Conservation (phyloP, 2,797 vertebrate species). For the Euthynnus affinis region DNA sequence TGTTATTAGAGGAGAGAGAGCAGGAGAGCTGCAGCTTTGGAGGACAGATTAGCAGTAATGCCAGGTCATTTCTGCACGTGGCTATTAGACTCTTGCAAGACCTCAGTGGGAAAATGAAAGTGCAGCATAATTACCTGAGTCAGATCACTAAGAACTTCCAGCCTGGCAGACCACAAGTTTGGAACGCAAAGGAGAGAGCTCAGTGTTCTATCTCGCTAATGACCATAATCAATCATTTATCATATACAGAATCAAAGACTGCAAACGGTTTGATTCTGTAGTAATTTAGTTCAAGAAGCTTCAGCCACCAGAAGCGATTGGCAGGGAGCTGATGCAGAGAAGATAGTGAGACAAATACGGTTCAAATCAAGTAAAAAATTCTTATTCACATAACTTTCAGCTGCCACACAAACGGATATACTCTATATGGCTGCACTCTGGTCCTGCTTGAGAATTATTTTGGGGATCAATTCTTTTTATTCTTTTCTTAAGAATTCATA, state of each 20-base stretch:
- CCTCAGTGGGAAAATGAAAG: conserved; percentile 68
- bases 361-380: conserved; percentile 37
- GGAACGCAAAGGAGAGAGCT: conserved; percentile 43
- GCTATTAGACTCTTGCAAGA: conserved; percentile 62
- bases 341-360: conserved; percentile 31
- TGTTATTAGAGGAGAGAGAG: conserved; percentile 69
- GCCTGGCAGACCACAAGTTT: conserved; percentile 58
- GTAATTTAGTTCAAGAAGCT: conserved; percentile 64
- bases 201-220: conserved; percentile 67
- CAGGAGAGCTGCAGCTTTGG: conserved; percentile 57
- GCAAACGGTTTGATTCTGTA: conserved; percentile 58
- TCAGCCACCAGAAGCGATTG: conserved; percentile 61
- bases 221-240: conserved; percentile 79
- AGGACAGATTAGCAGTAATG: conserved; percentile 77
- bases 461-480: conserved; percentile 56
- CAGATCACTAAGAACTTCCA: conserved; percentile 65
- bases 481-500: conserved; percentile 59
- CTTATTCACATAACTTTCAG: conserved; percentile 38
- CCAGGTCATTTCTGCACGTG: conserved; percentile 68
- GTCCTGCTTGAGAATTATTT: conserved; percentile 51
- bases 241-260: conserved; percentile 68
- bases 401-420: conserved; percentile 37
- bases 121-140: conserved; percentile 74
- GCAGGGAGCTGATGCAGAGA: conserved; percentile 50
- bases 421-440: conserved; percentile 48